These are phyloP conservation scores for Sisyra terminalis DNA, from an alignment of 2,888 invertebrate species.

Conservation along the genomic window DNA sequence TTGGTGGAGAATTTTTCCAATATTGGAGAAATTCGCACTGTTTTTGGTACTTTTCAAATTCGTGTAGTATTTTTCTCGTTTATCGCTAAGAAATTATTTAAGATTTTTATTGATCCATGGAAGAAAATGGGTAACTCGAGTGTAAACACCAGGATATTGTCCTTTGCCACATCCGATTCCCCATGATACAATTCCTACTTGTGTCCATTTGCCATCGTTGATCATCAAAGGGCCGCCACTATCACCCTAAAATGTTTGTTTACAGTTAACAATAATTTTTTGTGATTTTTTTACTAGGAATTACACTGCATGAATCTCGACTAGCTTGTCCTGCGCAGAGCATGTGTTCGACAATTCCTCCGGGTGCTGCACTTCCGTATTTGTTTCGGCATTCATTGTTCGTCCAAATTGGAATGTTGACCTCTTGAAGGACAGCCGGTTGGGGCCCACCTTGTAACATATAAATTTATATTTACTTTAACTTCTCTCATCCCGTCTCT, in stretches of 20 bases:
- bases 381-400: conserved; percentile 61
- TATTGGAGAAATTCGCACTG: no score
- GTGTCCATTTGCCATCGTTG: conserved; percentile 58
- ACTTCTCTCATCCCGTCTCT: no score
- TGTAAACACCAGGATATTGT: conserved; percentile 82
- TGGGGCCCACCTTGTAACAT: conserved; percentile 53
- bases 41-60: no score
- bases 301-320: conserved; percentile 81
- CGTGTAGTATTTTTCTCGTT: no score
- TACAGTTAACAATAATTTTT: neutral
- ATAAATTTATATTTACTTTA: conserved; percentile 4
- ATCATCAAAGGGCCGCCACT: conserved; percentile 81
- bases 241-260: conserved; percentile 69
- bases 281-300: conserved; percentile 19
- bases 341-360: conserved; percentile 77
- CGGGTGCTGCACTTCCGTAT: conserved; percentile 75
- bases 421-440: conserved; percentile 66
- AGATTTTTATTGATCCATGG: conserved; percentile 79
- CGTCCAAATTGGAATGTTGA: conserved; percentile 68
- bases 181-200: conserved; percentile 81
- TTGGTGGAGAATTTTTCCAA: no score
- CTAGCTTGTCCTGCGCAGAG: conserved; percentile 71
- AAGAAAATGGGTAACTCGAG: conserved; percentile 64
- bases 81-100: no score
- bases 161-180: conserved; percentile 86